Base-by-base conservation (phyloP, 2,888 invertebrate species). In the Sepioteuthis lessoniana region DNA sequence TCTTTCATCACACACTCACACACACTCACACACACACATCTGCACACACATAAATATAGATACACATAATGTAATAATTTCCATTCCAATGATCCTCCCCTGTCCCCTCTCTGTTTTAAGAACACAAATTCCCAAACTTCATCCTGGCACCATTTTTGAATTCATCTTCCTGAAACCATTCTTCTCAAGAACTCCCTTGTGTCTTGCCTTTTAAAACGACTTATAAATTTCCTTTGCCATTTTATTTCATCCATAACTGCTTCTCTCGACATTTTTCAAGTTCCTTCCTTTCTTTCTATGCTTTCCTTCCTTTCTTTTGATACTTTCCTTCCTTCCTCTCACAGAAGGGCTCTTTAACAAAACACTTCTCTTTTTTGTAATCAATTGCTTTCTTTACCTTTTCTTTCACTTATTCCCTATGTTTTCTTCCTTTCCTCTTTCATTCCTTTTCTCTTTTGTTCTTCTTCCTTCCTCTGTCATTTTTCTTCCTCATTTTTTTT, bases 171-270 rank as follows among this genome's bases (percentile, higher is more conserved):
- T 35, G 76, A 76, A 76, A 35, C n/a, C n/a, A 76, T 76, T 76
- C 35, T 76, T n/a, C 13, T 76, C 76, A 76, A 76, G 76, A 76
- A 76, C 16, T 76, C 76, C 76, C 76, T 13, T n/a, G 76, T 76
- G 76, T n/a, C 76, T 76, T 76, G 76, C 76, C n/a, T 76, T 76
- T 76, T 76, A 76, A 76, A 76, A 76, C 25, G 76, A 76, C 76
- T 35, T 76, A 76, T 76, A 76, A 76, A 76, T 76, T 76, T 35
- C 35, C 76, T 76, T 47, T 55, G 21, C 76, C 76, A 76, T 76
- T 76, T 35, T 0, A 76, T 76, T 76, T 31, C n/a, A 76, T n/a
- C 76, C 35, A 76, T 76, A 76, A 35, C 76, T 76, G 76, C 35
- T 76, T 76, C 76, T 76, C n/a, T n/a, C 35, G n/a, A 76, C n/a